Evolutionary conservation across 2,113 vertebrate species (phyloP), one percentile per base, ranked within the genome.

Genomic region (Barbus barbus): DNA sequence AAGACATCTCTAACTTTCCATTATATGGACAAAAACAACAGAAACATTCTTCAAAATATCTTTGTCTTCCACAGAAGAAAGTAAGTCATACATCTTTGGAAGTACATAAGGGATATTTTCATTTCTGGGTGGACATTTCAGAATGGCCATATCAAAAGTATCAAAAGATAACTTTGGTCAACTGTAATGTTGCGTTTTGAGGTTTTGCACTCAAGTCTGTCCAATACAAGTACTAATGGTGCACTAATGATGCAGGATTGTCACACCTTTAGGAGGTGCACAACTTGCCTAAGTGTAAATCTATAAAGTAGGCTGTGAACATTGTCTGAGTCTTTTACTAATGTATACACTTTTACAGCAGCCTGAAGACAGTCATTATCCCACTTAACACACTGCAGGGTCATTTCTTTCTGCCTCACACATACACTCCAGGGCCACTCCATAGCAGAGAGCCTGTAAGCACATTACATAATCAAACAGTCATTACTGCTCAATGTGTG

Each of bases 381-480:
- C 76, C 75, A 48, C 46, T 85, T 85, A 73, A 81, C 67, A 80
- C 83, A 85, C 67, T 67, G 77, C 36, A 74, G 78, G 78, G 41
- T 74, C 65, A 72, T 79, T 80, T 77, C 75, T 61, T 77, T n/a
- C 51, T 60, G 48, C 69, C 67, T 58, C 63, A 58, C 65, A 81
- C 78, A 46, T 20, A 31, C 53, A 80, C 38, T 63, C 69, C 67
- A 81, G n/a, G n/a, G n/a, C n/a, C n/a, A n/a, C n/a, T n/a, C n/a
- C n/a, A n/a, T n/a, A n/a, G n/a, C n/a, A n/a, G 22, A 63, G 67
- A 22, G 67, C 63, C 75, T 53, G 28, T 60, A 69, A 84, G 83
- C 83, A 65, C 78, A 80, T 84, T 80, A 85, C 83, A 81, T 77
- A 80, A 80, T 73, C 24, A 78, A 80, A 73, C 67, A 73, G 67